A percentile compares a stretch with the other conserved stretches of the same genome.
Conservation (phyloP, 2,888 invertebrate genomes). For the Trichogramma dendrolimi region DNA sequence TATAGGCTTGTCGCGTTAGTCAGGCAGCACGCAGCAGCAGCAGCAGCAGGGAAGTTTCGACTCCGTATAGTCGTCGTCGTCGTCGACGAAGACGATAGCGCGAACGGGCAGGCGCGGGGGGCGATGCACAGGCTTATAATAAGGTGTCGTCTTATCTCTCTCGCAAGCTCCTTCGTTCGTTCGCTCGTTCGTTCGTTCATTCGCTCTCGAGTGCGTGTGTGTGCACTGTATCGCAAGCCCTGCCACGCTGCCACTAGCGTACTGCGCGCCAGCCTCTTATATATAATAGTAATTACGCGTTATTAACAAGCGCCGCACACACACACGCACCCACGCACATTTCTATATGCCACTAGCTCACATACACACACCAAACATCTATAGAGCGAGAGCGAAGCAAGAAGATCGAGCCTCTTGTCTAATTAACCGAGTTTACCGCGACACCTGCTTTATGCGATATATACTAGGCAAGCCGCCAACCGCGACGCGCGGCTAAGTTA, state of each 20-base stretch:
- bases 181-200: slow-evolving; percentile 36
- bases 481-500: slow-evolving; percentile 34
- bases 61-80: too few species aligned
- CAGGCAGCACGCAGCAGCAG: slow-evolving; percentile 25
- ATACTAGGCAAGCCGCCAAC: background rate
- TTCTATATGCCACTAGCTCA: too few species aligned
- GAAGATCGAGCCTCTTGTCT: slow-evolving; percentile 52
- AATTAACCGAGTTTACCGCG: slow-evolving; percentile 54
- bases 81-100: background rate
- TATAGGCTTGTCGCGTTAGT: slow-evolving; percentile 34
- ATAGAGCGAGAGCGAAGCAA: too few species aligned
- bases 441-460: slow-evolving; percentile 45
- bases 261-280: slow-evolving; percentile 29
- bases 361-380: too few species aligned
- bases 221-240: slow-evolving; percentile 41
- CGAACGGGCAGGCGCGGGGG: slow-evolving; percentile 3
- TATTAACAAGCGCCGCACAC: slow-evolving; percentile 50
- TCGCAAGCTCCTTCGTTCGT: slow-evolving; percentile 48
- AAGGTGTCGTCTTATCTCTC: slow-evolving; percentile 54
- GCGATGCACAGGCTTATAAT: slow-evolving; percentile 41
- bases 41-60: too few species aligned
- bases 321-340: too few species aligned
- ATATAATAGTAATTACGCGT: slow-evolving; percentile 54
- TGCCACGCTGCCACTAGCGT: too few species aligned
- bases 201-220: slow-evolving; percentile 40